Base-by-base conservation (phyloP, 2,113 vertebrate genomes). In the Pomatostomus ruficeps region DNA sequence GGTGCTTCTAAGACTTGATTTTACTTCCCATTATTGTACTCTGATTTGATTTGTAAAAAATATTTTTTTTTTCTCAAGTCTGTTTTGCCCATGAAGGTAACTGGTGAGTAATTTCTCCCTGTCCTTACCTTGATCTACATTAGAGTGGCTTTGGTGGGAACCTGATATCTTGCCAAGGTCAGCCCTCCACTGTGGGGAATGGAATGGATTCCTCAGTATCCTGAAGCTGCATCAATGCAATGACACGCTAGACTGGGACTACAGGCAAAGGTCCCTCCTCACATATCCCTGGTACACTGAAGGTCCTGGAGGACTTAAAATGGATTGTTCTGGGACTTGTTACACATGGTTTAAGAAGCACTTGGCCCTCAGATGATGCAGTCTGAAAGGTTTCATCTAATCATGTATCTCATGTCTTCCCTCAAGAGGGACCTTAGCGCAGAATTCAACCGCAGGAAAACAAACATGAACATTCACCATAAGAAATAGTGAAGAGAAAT, bases 21-120 rank as follows among this genome's bases (percentile, higher is more conserved):
- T 61, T 35, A 31, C 55, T 55, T 36, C 31, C 10, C 12, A 15
- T 72, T 49, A 20, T 33, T 35, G 15, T 29, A 24, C 15, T 43
- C 15, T 1, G 6, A 73, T 58, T 57, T 36, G 18, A 58, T 88
- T 57, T 49, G 31, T 36, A 36, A 29, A 78, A 52, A 38, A 25
- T n/a, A 3, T 22, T 10, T 0, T 22, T 63, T 79, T 62, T 72
- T 35, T 63, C 42, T 65, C 0, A 0, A 42, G 12, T 49, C 14
- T 42, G 7, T 33, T 72, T 26, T 57, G 17, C 11, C 26, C 36
- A 9, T 33, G 36, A 49, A 8, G 22, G 16, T 21, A 38, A 59
- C 8, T 52, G 28, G 23, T 58, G 22, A 49, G 68, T 45, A 20
- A 45, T 38, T 3, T n/a, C 38, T 74, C 23, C 24, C 23, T 45